These are phyloP conservation scores for Drosophila carrolli DNA, from an alignment of 1,140 invertebrate genomes.

Conservation along the genomic window DNA sequence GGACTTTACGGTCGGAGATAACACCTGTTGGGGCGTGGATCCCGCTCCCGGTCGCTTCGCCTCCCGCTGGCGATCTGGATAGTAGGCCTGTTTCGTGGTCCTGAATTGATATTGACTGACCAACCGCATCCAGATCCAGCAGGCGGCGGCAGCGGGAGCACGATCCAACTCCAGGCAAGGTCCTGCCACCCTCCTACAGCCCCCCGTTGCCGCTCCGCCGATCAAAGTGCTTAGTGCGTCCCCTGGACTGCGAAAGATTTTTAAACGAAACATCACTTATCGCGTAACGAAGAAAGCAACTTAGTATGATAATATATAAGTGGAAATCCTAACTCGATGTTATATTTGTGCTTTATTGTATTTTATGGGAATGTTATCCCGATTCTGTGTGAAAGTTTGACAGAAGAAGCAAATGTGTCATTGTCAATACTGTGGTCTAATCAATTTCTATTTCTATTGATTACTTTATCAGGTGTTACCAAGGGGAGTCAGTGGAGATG, in stretches of 20 bases:
- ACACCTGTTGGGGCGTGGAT: constrained; percentile 7
- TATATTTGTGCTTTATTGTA: background rate
- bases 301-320: constrained; percentile 22
- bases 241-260: constrained; percentile 30
- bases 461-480: constrained; percentile 87
- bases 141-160: background rate
- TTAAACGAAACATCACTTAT: constrained; percentile 56
- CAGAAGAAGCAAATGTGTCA: constrained; percentile 15
- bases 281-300: constrained; percentile 9
- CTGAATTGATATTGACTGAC: constrained; percentile 73
- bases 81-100: constrained; percentile 51
- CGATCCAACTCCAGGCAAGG: constrained; percentile 3
- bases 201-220: background rate
- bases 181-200: too few species aligned
- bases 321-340: constrained; percentile 10
- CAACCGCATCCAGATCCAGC: constrained; percentile 37
- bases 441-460: background rate
- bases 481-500: constrained; percentile 94
- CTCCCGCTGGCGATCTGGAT: constrained; percentile 68
- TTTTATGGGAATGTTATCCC: constrained; percentile 12
- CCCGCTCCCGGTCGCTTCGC: constrained; percentile 22
- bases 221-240: background rate
- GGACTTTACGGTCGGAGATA: constrained; percentile 16
- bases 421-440: background rate
- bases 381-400: constrained; percentile 15